A percentile compares a stretch with the other conserved stretches of the same genome.
These are phyloP conservation scores for Leptatherina wallacei DNA, from an alignment of 2,797 vertebrate species.

Conservation along the genomic window DNA sequence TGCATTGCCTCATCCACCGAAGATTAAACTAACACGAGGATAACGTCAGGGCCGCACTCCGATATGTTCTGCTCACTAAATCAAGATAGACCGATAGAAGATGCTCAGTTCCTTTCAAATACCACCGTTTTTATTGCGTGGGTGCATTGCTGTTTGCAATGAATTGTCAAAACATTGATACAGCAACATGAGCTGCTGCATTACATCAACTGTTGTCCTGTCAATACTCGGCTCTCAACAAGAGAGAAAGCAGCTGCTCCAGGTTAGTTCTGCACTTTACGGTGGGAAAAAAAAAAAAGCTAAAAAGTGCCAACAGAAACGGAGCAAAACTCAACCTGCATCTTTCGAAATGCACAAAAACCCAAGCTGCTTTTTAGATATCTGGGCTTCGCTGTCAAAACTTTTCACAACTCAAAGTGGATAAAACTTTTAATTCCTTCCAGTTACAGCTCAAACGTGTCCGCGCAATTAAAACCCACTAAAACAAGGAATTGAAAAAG, in stretches of 20 bases:
- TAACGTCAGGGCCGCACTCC: conserved; percentile 11
- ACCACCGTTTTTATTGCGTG: neutral
- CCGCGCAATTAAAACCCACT: neutral
- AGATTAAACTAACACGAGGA: conserved; percentile 43
- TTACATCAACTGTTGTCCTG: conserved; percentile 15
- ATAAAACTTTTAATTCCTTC: neutral
- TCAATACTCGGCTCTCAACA: conserved; percentile 4
- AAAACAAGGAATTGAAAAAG: too few species aligned
- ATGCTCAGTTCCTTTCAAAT: neutral
- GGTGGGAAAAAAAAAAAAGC: conserved; percentile 11
- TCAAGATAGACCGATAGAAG: conserved; percentile 1
- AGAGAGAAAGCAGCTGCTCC: conserved; percentile 11
- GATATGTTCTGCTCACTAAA: conserved; percentile 17
- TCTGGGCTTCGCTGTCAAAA: neutral
- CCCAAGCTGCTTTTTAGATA: neutral
- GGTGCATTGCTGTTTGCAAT: neutral
- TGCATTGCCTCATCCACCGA: conserved; percentile 21
- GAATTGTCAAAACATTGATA: neutral
- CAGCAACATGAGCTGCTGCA: conserved; percentile 13
- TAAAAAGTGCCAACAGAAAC: conserved; percentile 24
- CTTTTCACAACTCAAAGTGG: neutral
- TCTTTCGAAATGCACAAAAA: neutral
- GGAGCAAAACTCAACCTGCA: conserved; percentile 7
- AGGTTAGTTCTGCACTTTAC: neutral
- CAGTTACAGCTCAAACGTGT: neutral